Evolutionary conservation across 2,113 vertebrate species (phyloP), one percentile per base, ranked within the genome.

Genomic region (Podilymbus podiceps): DNA sequence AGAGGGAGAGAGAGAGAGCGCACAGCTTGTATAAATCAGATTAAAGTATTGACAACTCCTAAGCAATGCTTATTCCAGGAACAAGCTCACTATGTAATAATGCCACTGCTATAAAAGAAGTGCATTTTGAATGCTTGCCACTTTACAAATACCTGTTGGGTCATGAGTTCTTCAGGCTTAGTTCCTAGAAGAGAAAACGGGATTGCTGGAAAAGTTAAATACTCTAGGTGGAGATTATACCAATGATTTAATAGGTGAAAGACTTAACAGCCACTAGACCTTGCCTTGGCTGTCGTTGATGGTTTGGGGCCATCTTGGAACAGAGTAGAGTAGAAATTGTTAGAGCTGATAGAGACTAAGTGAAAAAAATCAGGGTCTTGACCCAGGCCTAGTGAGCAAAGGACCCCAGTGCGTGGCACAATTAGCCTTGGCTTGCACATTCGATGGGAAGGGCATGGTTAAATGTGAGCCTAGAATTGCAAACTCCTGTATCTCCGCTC

Each of bases 41-140:
- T 95, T 94, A 72, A 94, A 94, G 80, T 96, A 97, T 94, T 95
- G 95, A 95, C 92, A 96, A 11, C 63, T 91, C 56, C 72, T 94
- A 93, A 96, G 85, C 47, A 94, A 93, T 77, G 88, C 35, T 96
- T 86, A 72, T 94, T 94, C 86, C 62, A 87, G 77, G 91, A 96
- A 90, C 76, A 93, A 75, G 75, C 89, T 96, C 66, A 38, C 60
- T 89, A 15, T 74, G 76, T 92, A 58, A 82, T 86, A 95, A 96
- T 33, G 62, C 24, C 30, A 60, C 46, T 85, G 53, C 90, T 90
- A 33, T 67, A 75, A 86, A 91, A 96, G 42, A 84, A 92, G 40
- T 50, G 42, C 46, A 95, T 92, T 93, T 93, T 95, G 84, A 90
- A 90, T 69, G 58, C 49, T 11, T 81, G 53, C 42, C 46, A 35